A percentile compares a stretch with the other conserved stretches of the same genome.
phyloP scores from a whole-genome alignment of 2,797 vertebrate genomes.

The Sebastes goodei region DNA sequence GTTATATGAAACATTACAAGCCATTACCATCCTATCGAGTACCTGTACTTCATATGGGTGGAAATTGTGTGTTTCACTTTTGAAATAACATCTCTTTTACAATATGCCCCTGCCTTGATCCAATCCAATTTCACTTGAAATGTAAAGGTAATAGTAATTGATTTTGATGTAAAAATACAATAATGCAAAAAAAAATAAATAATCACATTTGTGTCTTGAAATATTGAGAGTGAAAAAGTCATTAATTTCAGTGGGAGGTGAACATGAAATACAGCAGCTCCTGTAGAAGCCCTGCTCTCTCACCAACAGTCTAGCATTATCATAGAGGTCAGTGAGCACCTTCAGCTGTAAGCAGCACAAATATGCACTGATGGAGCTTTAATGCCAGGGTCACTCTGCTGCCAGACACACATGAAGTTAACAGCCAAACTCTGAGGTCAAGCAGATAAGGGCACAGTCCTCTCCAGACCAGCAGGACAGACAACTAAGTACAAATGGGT shows the following conservation, averaged over 20 bases:
- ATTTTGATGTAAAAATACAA: background rate
- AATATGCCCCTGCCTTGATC: background rate
- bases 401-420: background rate
- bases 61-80: background rate
- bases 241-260: background rate
- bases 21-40: background rate
- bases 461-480: background rate
- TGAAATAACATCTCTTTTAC: background rate
- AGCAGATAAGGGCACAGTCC: background rate
- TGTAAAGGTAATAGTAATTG: background rate
- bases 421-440: constrained; percentile 8
- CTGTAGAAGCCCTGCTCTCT: background rate
- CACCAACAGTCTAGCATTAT: background rate
- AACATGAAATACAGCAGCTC: background rate
- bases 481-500: constrained; percentile 24
- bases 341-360: constrained; percentile 8
- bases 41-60: background rate
- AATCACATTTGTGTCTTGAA: background rate
- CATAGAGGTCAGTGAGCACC: background rate
- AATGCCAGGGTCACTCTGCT: background rate
- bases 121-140: background rate
- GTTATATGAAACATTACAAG: background rate
- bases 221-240: too few relatives aligned
- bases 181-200: background rate
- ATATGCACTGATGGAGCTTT: background rate